Percentiles rank a stretch among this genome's conserved stretches.
These are phyloP conservation scores for Forbesichthys papilliferus DNA, from an alignment of 2,113 vertebrate genomes.

Conservation along the genomic window DNA sequence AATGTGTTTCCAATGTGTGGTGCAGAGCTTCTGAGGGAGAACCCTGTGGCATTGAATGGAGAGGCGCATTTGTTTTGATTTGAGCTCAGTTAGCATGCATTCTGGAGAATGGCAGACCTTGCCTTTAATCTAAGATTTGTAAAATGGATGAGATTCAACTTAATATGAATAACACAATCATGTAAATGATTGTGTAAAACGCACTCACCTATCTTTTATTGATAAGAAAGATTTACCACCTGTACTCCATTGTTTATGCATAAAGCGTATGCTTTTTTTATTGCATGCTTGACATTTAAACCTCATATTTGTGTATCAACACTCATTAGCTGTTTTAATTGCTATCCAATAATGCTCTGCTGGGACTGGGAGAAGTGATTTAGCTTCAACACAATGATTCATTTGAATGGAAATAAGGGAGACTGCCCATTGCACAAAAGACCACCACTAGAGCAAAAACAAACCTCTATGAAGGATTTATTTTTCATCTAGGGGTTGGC, in stretches of 20 bases:
- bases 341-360: background rate
- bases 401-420: slow-evolving; percentile 18
- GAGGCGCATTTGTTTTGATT: too few species aligned
- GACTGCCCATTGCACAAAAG: background rate
- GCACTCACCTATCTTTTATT: background rate
- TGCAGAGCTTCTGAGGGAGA: too few species aligned
- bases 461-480: too few species aligned
- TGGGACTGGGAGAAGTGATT: slow-evolving; percentile 1
- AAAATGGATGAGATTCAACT: too few species aligned
- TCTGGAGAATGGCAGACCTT: too few species aligned
- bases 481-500: too few species aligned
- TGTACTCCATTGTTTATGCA: background rate
- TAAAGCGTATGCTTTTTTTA: slow-evolving; percentile 5
- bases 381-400: slow-evolving; percentile 7
- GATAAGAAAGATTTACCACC: background rate
- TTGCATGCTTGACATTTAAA: slow-evolving; percentile 30
- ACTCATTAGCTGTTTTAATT: slow-evolving; percentile 34
- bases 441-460: background rate
- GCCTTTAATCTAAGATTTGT: too few species aligned
- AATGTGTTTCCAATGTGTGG: too few species aligned
- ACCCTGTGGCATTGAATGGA: too few species aligned
- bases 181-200: background rate
- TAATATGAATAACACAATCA: too few species aligned
- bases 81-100: too few species aligned
- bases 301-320: background rate